Conservation (phyloP, 2,113 vertebrate species). For the Oncorhynchus gorbuscha region DNA sequence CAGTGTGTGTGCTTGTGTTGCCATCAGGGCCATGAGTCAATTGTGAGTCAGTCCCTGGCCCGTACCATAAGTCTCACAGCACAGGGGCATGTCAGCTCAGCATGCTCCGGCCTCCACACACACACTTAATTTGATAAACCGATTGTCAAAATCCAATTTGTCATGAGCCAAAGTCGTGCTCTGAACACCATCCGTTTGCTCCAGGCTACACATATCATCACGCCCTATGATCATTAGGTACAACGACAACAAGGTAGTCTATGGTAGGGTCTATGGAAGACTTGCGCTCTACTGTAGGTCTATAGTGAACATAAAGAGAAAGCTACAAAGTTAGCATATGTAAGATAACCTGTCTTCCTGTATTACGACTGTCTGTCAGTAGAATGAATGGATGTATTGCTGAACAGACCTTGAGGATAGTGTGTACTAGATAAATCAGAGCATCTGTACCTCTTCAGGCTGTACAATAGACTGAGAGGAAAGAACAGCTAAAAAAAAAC, state of each 20-base stretch:
- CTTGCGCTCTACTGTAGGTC: background rate
- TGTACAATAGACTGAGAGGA: no score
- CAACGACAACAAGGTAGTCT: background rate
- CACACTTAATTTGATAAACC: conserved; percentile 20
- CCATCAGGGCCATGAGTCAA: conserved; percentile 11
- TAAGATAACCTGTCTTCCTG: conserved; percentile 23
- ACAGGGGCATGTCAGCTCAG: background rate
- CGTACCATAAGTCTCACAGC: background rate
- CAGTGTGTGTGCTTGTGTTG: background rate
- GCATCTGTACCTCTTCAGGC: no score
- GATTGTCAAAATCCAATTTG: conserved; percentile 16
- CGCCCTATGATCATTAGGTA: background rate
- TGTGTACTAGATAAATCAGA: no score
- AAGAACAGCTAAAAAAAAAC: no score
- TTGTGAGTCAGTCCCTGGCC: no score
- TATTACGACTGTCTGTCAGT: no score
- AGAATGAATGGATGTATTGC: no score
- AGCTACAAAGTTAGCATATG: background rate
- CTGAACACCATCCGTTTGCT: conserved; percentile 2
- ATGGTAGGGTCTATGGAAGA: background rate
- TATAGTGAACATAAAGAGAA: background rate
- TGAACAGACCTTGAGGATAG: no score
- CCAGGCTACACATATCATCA: background rate
- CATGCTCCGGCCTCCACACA: background rate
- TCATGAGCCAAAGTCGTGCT: conserved; percentile 12